Base-by-base conservation (phyloP, 2,888 invertebrate species). In the Aquatica leii region DNA sequence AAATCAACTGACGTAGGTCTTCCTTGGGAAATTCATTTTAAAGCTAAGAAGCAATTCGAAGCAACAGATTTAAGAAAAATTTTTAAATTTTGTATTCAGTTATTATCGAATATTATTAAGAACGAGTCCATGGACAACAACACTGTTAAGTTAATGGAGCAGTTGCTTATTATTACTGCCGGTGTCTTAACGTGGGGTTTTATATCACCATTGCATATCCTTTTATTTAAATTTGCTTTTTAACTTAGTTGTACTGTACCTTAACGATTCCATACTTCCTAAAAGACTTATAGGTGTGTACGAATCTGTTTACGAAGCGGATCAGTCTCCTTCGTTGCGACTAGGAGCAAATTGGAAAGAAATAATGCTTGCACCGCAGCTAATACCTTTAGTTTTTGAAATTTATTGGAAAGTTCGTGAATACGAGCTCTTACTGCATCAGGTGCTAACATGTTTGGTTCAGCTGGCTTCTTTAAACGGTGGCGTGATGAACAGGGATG, bases 1-100 rank as follows among this genome's bases (percentile, higher is more conserved):
- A 90, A 93, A 76, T 93, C 95, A 1, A 90, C 94, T 31, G 94
- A 94, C 81, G 90, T 94, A 9, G 94, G 95, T 4, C 83, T 96
- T 51, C 90, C 94, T 43, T 95, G 93, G 93, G 94, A 94, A 80
- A 87, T 90, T 34, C 95, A 97, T 81, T 89, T 91, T 74, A 87
- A 88, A 76, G 89, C 93, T 24, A 96, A 95, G 80, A 89, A 89
- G 73, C 87, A 90, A 41, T 96, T 97, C 83, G 95, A 96, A 84
- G 87, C 85, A 17, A 85, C 87, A 51, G 92, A 94, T 78, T 83
- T 97, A 70, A 90, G 91, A 74, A 85, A 88, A 68, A 93, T 96
- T 77, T 93, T 96, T 77, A 85, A 88, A 75, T 90, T 91, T 80
- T 86, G 87, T 65, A 82, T 90, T 8, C 84, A 86, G 77, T 86